Base-by-base conservation (phyloP, 2,797 vertebrate genomes). In the Aldrovandia affinis region DNA sequence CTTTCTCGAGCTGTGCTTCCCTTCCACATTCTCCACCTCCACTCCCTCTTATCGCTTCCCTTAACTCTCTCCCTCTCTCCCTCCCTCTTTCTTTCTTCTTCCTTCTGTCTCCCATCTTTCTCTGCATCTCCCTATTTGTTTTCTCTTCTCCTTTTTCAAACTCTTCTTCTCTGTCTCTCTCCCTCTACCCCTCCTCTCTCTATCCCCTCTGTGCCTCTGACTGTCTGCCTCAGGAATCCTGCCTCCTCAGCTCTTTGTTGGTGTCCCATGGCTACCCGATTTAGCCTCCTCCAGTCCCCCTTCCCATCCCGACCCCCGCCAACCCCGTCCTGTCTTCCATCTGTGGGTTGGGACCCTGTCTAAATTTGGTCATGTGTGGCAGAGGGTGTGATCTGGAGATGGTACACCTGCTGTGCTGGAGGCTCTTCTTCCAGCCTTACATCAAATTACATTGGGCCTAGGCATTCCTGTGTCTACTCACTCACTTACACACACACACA, bases 301-400 rank as follows among this genome's bases (percentile, higher is more conserved):
- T 82, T 44, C 83, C 77, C 14, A n/a, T 30, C 39, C 80, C 79
- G 59, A 30, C 50, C 83, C 28, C 39, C 88, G 25, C 83, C 68
- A 77, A 83, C 44, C 77, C 75, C 54, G n/a, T 42, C 36, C 65
- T 68, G 81, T 80, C 77, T 61, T 70, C 75, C 6, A 20, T 30
- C 50, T 81, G 90, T 85, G 88, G 87, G 90, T 91, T 89, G 90
- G 90, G 88, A 88, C 89, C 78, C 90, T 89, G 86, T 94, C 95
- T 95, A 95, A 95, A 95, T 95, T 94, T 94, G 94, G 94, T 91
- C 90, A 90, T 92, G 90, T 87, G 52, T 91, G 85, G 90, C 89
- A 54, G 2, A 2, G 73, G 2, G 78, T 36, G 28, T 70, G 2
- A 78, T 55, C 52, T 65, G 82, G 68, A 87, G 85, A 89, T 88